Percentiles rank a stretch among this genome's conserved stretches.
phyloP scores from a whole-genome alignment of 37 sponge, comb jelly and placozoan genomes.

The Hexactinellida sp. region DNA sequence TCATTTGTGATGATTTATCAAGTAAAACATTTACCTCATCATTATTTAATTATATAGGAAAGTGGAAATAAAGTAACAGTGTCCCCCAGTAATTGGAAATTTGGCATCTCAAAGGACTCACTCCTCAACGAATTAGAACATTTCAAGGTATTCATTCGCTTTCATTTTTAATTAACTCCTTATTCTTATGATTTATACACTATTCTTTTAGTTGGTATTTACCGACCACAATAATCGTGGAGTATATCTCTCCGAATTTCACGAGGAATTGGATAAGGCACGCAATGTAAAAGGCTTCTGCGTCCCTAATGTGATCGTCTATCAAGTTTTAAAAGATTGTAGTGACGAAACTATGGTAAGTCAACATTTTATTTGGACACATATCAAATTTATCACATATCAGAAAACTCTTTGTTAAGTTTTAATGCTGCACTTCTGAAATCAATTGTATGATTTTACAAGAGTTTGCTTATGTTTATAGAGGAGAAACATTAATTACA shows the following conservation, averaged over 20 bases:
- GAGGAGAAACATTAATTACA: neutral
- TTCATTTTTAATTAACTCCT: neutral
- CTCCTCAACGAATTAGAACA: neutral
- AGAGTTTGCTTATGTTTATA: neutral
- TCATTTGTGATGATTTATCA: neutral
- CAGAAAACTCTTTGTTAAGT: neutral
- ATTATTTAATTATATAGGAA: neutral
- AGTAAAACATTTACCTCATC: neutral
- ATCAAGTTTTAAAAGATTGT: neutral
- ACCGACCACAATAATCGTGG: constrained; percentile 4
- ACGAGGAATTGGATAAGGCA: constrained; percentile 2
- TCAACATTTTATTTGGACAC: no score
- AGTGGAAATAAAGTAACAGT: neutral
- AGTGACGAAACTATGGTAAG: neutral
- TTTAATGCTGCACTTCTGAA: neutral
- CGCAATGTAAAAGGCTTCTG: neutral
- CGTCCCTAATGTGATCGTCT: neutral
- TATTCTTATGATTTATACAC: neutral
- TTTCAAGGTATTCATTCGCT: neutral
- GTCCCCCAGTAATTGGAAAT: neutral
- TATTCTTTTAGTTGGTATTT: constrained; percentile 13
- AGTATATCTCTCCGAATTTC: constrained; percentile 1
- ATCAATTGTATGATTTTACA: neutral
- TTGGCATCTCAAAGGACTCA: constrained; percentile 2
- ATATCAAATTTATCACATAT: neutral